phyloP scores from a whole-genome alignment of 2,113 vertebrate genomes.

The Tangachromis dhanisi region DNA sequence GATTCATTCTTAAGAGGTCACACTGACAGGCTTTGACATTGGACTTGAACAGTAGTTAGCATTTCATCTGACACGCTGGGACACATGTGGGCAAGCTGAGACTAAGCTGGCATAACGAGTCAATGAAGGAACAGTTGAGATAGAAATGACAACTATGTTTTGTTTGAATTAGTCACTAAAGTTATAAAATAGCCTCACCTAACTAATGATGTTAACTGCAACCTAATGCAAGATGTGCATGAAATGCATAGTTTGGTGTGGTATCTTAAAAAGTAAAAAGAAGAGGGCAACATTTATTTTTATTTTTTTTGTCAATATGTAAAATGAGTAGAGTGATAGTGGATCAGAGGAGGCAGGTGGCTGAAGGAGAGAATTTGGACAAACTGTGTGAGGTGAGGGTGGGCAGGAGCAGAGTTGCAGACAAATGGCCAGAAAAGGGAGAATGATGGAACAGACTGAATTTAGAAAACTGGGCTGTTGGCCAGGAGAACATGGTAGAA shows the following conservation, averaged over 20 bases:
- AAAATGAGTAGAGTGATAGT: neutral
- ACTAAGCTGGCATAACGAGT: neutral
- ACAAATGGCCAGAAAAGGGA: neutral
- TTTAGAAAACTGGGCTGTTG: neutral
- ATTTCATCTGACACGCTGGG: neutral
- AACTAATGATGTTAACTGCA: neutral
- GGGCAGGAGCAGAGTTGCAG: neutral
- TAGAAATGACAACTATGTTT: neutral
- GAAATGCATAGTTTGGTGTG: neutral
- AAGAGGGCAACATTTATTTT: neutral
- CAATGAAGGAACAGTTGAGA: neutral
- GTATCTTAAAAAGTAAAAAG: neutral
- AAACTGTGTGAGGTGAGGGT: neutral
- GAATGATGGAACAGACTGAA: accelerated
- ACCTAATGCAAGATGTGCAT: neutral
- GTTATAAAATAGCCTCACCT: neutral
- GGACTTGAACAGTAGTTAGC: neutral
- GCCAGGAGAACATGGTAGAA: neutral
- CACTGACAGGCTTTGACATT: neutral
- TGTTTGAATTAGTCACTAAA: neutral
- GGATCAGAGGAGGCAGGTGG: neutral
- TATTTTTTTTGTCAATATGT: neutral
- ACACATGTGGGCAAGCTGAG: neutral
- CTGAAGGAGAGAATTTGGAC: neutral
- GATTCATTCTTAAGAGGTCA: neutral